A percentile compares a stretch with the other conserved stretches of the same genome.
phyloP scores from a whole-genome alignment of 1,140 invertebrate genomes.

The Diplogasteroides magnus region DNA sequence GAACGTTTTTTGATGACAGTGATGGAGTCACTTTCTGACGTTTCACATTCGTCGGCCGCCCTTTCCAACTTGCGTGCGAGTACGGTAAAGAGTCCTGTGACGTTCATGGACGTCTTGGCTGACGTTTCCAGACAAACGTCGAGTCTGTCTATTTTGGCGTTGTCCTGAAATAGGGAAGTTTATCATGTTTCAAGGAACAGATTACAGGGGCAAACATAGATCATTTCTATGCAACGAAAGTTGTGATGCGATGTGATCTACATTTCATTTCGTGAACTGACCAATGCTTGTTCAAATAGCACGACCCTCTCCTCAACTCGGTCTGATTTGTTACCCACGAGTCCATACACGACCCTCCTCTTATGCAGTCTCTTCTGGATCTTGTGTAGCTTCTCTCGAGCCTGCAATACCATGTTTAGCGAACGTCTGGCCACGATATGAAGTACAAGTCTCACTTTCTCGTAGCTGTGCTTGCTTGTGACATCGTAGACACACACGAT shows the following conservation, averaged over 20 bases:
- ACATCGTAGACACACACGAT: background rate
- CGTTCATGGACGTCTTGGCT: background rate
- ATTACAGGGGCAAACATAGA: too few relatives aligned
- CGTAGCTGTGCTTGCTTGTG: background rate
- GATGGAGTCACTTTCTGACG: background rate
- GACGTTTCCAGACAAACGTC: background rate
- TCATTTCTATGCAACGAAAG: too few relatives aligned
- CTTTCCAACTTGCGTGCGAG: background rate
- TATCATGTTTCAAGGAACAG: background rate
- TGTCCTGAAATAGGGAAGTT: background rate
- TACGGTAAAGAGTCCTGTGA: slow-evolving; percentile 8
- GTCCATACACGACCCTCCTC: background rate
- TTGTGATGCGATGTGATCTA: too few relatives aligned
- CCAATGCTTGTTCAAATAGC: background rate
- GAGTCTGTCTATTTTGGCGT: background rate
- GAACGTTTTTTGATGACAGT: too few relatives aligned
- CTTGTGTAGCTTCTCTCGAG: background rate
- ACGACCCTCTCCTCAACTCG: background rate
- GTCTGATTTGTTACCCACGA: background rate
- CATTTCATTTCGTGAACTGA: background rate
- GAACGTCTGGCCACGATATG: background rate
- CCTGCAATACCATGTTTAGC: too few relatives aligned
- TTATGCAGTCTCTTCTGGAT: background rate
- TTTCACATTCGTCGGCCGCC: background rate
- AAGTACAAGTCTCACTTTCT: background rate